phyloP scores from a whole-genome alignment of 2,888 invertebrate species.

The Nudaria mundana region DNA sequence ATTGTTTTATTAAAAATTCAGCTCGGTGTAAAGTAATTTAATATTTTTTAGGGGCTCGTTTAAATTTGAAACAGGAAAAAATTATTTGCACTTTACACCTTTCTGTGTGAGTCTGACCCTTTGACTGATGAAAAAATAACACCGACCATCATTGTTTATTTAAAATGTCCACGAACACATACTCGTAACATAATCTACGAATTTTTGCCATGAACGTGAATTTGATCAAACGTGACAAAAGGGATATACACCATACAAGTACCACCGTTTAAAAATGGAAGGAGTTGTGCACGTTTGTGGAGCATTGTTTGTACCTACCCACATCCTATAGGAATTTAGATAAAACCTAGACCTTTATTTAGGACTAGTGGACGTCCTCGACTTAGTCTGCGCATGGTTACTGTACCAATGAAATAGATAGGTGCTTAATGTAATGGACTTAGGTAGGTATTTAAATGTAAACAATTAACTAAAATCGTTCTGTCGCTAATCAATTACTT shows the following conservation, averaged over 20 bases:
- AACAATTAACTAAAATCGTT: too few relatives aligned
- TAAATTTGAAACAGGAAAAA: conserved; percentile 22
- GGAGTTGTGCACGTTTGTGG: too few relatives aligned
- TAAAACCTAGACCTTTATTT: too few relatives aligned
- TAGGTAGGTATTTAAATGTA: too few relatives aligned
- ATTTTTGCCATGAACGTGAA: too few relatives aligned
- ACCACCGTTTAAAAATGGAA: too few relatives aligned
- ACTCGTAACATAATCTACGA: too few relatives aligned
- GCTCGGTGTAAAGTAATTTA: conserved; percentile 23
- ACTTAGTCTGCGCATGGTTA: too few relatives aligned
- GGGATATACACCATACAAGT: conserved; percentile 14
- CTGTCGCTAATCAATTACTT: too few relatives aligned
- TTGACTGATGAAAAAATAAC: conserved; percentile 32
- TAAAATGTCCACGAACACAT: conserved; percentile 23
- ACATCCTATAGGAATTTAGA: conserved; percentile 14
- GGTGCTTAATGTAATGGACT: too few relatives aligned
- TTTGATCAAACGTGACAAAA: conserved; percentile 27
- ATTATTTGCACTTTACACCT: conserved; percentile 6
- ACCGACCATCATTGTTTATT: conserved; percentile 24
- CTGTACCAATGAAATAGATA: too few relatives aligned
- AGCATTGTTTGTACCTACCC: conserved; percentile 17
- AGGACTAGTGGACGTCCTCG: too few relatives aligned
- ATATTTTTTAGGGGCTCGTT: conserved; percentile 23
- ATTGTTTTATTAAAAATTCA: conserved; percentile 32
- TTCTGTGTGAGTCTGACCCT: conserved; percentile 11